phyloP scores from a whole-genome alignment of 2,113 vertebrate species.

The Canis aureus region DNA sequence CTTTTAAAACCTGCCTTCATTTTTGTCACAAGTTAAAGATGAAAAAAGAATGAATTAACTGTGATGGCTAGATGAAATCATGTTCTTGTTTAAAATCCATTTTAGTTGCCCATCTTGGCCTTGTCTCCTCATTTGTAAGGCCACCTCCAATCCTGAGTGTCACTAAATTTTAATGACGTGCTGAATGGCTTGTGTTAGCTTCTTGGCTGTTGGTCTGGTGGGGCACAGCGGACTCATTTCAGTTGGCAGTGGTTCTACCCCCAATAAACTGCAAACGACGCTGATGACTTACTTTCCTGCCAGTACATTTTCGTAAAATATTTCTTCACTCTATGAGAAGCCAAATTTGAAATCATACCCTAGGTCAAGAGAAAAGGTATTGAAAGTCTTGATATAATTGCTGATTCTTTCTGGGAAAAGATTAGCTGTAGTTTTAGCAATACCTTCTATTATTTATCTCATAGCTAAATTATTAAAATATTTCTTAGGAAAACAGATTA shows the following conservation, averaged over 20 bases:
- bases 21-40: conserved; percentile 28
- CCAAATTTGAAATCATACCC: conserved; percentile 15
- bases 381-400: neutral
- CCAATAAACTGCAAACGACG: neutral
- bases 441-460: conserved; percentile 36
- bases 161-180: conserved; percentile 37
- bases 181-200: conserved; percentile 19
- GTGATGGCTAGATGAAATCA: neutral
- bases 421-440: conserved; percentile 35
- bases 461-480: conserved; percentile 44
- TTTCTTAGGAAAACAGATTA: conserved; percentile 47
- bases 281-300: neutral
- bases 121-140: neutral
- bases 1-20: neutral
- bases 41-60: neutral
- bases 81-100: neutral
- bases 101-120: neutral
- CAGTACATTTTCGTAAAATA: neutral
- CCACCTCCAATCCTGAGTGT: neutral
- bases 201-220: conserved; percentile 6
- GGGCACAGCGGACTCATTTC: neutral
- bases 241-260: neutral
- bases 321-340: neutral
- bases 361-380: conserved; percentile 24
- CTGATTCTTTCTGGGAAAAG: conserved; percentile 20